A percentile compares a stretch with the other conserved stretches of the same genome.
phyloP scores from a whole-genome alignment of 2,888 invertebrate species.

The Drosophila neoperkinsi region DNA sequence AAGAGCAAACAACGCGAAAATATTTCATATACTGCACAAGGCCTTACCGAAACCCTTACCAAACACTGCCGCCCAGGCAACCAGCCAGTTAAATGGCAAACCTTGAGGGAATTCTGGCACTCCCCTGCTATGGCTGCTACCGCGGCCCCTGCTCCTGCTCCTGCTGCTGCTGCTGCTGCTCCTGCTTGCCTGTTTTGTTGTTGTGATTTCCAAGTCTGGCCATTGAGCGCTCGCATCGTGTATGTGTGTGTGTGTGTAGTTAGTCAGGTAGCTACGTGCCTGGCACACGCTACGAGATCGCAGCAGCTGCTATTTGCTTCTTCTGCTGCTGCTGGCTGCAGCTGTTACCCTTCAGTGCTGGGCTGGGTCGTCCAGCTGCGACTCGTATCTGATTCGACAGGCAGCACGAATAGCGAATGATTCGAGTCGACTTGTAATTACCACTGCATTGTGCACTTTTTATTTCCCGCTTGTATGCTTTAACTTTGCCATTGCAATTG shows the following conservation, averaged over 20 bases:
- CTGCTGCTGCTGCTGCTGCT: not conserved
- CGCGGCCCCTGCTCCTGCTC: slow-evolving; percentile 16
- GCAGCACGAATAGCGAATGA: slow-evolving; percentile 40
- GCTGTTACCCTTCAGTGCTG: slow-evolving; percentile 40
- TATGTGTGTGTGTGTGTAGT: slow-evolving; percentile 12
- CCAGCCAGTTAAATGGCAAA: slow-evolving; percentile 73
- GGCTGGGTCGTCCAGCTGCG: slow-evolving; percentile 21
- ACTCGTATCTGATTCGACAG: slow-evolving; percentile 52
- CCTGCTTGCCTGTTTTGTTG: slow-evolving; percentile 15
- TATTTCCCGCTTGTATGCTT: slow-evolving; percentile 43
- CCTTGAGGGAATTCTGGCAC: slow-evolving; percentile 51
- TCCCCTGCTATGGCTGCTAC: slow-evolving; percentile 19
- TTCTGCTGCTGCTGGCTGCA: slow-evolving; percentile 21
- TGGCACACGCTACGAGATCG: slow-evolving; percentile 48
- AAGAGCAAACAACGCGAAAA: slow-evolving; percentile 68
- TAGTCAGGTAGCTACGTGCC: slow-evolving; percentile 54
- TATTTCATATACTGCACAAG: slow-evolving; percentile 59
- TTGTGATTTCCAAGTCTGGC: slow-evolving; percentile 49
- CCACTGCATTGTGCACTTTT: slow-evolving; percentile 72
- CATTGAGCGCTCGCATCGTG: slow-evolving; percentile 45
- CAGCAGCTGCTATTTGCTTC: slow-evolving; percentile 44
- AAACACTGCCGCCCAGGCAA: slow-evolving; percentile 2
- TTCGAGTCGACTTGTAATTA: slow-evolving; percentile 66
- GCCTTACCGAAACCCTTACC: slow-evolving; percentile 11
- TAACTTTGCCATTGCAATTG: slow-evolving; percentile 6